Evolutionary conservation across 2,797 vertebrate genomes (phyloP).

Genomic region (Masticophis lateralis): DNA sequence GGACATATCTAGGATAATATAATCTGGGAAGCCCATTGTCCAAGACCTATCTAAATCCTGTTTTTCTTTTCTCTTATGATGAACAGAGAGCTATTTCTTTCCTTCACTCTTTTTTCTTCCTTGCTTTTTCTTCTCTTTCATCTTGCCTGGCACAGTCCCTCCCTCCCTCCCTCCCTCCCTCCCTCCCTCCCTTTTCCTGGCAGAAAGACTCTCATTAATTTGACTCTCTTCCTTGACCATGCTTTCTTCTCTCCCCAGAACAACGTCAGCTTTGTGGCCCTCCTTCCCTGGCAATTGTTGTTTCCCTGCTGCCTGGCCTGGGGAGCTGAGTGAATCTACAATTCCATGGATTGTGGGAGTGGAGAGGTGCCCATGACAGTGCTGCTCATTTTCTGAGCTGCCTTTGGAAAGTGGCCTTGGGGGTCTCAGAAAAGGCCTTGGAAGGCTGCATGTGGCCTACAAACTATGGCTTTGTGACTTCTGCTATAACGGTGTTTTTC

Average conservation of each 20-base stretch:
- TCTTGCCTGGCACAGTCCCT: neutral
- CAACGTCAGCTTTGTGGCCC: neutral
- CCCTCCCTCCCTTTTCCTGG: neutral
- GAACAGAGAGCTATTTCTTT: neutral
- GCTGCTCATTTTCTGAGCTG: neutral
- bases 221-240: neutral
- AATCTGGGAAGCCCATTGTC: neutral
- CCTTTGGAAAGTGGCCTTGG: neutral
- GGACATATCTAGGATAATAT: neutral
- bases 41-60: neutral
- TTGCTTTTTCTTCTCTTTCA: neutral
- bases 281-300: neutral
- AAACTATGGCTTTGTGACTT: neutral
- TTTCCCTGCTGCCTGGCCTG: neutral
- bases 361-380: neutral
- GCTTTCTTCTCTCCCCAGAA: neutral
- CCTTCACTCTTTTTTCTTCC: neutral
- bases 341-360: neutral
- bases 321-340: neutral
- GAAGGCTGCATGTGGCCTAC: neutral
- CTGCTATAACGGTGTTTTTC: neutral
- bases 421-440: neutral
- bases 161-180: neutral
- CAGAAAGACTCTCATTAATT: neutral
- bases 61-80: neutral